Evolutionary conservation across 2,888 invertebrate species (phyloP).

Genomic region (Athripsodes cinereus): DNA sequence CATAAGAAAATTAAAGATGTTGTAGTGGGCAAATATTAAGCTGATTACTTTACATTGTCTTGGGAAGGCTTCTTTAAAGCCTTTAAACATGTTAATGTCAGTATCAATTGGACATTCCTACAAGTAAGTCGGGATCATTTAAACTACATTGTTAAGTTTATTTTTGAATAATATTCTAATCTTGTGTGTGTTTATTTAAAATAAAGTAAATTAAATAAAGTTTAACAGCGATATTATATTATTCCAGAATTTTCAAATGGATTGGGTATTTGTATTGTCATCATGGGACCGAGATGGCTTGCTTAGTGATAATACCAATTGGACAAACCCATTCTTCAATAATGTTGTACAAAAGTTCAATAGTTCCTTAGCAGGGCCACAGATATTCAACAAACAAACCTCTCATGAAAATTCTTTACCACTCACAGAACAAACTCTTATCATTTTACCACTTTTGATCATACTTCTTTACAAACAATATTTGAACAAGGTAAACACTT

Average conservation of each 20-base stretch:
- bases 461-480: conserved; percentile 15
- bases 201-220: neutral
- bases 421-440: conserved; percentile 15
- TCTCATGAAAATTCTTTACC: conserved; percentile 5
- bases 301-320: conserved; percentile 9
- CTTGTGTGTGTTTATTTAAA: neutral
- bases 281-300: neutral
- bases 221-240: neutral
- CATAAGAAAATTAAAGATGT: neutral
- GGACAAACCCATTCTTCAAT: conserved; percentile 18
- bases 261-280: conserved; percentile 10
- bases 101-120: neutral
- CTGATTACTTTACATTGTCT: conserved; percentile 10
- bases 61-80: conserved; percentile 16
- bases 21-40: conserved; percentile 13
- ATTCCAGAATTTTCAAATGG: conserved; percentile 3
- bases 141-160: too few species aligned
- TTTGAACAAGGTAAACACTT: conserved; percentile 14
- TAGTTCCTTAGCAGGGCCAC: conserved; percentile 10
- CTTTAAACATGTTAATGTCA: neutral
- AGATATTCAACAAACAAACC: conserved; percentile 1
- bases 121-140: neutral
- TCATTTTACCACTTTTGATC: conserved; percentile 15
- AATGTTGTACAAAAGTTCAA: conserved; percentile 17
- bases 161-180: too few species aligned